These are phyloP conservation scores for Pemphigus obesinymphae DNA, from an alignment of 1,140 invertebrate species.

Conservation along the genomic window DNA sequence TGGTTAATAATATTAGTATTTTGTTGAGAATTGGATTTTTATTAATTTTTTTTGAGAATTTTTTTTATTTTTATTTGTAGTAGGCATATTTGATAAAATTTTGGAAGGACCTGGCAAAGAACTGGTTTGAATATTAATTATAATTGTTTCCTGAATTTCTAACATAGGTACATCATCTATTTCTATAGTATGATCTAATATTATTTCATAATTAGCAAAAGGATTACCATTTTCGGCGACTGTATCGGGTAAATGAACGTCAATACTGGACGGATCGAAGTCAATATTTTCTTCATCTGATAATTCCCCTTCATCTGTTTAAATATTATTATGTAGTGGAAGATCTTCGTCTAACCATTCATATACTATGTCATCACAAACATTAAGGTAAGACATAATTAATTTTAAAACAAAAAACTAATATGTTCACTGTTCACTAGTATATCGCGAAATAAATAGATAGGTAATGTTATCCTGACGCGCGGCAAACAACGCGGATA, in stretches of 20 bases:
- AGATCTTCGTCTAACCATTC: background rate
- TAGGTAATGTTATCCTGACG: too few relatives aligned
- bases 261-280: background rate
- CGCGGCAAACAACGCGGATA: background rate
- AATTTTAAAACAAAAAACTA: background rate
- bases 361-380: background rate
- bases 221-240: background rate
- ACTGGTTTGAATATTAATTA: background rate
- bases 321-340: conserved; percentile 7
- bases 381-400: background rate
- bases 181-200: background rate
- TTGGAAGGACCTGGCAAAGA: background rate
- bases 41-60: background rate
- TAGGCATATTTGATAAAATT: background rate
- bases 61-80: background rate
- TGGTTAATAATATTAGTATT: background rate
- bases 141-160: background rate
- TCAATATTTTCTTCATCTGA: background rate
- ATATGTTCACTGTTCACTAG: background rate
- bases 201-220: background rate
- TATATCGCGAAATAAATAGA: too few relatives aligned
- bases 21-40: background rate
- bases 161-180: background rate
- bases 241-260: background rate
- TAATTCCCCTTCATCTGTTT: background rate